These are phyloP conservation scores for Scopus umbretta DNA, from an alignment of 2,113 vertebrate species.

Conservation along the genomic window DNA sequence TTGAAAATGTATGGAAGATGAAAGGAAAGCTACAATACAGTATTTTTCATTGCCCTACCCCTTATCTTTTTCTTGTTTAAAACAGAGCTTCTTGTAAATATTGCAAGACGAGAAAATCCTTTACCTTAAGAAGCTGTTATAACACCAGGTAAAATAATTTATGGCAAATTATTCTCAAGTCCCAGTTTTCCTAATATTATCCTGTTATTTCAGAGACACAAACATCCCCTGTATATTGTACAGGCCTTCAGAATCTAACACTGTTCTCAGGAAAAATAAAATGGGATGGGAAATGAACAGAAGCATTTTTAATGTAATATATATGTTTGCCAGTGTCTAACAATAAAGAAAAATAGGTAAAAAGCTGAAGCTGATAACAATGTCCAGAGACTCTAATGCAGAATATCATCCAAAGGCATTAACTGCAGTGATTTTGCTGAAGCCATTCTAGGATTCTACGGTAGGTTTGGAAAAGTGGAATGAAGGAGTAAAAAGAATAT, in stretches of 20 bases:
- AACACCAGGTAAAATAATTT: neutral
- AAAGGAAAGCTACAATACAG: neutral
- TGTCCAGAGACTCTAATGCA: neutral
- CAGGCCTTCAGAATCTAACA: neutral
- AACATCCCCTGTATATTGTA: neutral
- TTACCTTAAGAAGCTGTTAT: neutral
- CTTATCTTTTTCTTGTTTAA: neutral
- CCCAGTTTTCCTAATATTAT: neutral
- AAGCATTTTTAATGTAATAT: neutral
- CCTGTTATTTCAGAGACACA: neutral
- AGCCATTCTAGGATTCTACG: neutral
- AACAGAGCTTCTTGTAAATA: neutral
- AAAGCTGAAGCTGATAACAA: neutral
- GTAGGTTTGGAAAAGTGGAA: neutral
- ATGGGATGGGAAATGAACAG: neutral
- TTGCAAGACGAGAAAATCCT: neutral
- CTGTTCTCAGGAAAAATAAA: neutral
- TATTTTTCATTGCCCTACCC: neutral
- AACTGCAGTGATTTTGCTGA: neutral
- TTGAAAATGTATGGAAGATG: neutral
- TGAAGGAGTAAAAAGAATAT: neutral
- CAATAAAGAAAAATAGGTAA: neutral
- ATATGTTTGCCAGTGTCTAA: neutral
- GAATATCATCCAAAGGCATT: neutral
- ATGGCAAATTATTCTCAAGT: neutral